Evolutionary conservation across 2,888 invertebrate genomes (phyloP).

Genomic region (Nesidiocoris tenuis): DNA sequence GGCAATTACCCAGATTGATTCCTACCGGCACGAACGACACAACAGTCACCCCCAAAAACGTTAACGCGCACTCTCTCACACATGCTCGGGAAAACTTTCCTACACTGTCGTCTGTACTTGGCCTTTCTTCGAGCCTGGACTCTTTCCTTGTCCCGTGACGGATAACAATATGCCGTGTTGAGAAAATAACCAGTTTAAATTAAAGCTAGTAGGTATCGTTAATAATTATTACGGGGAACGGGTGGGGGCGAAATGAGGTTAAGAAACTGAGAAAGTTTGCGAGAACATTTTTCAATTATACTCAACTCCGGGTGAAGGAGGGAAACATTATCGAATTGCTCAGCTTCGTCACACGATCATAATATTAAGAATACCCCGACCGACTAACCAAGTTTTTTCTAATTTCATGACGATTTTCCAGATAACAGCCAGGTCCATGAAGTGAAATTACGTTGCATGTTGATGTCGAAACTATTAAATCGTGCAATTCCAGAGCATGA

Average conservation of each 20-base stretch:
- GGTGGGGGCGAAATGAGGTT: neutral
- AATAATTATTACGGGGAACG: neutral
- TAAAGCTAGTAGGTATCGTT: conserved; percentile 4
- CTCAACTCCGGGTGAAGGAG: neutral
- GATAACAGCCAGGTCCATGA: neutral
- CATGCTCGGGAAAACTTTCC: neutral
- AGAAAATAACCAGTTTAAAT: conserved; percentile 28
- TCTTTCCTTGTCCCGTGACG: conserved; percentile 10
- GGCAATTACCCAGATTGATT: conserved; percentile 35
- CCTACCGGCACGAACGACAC: conserved; percentile 24
- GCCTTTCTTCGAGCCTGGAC: neutral
- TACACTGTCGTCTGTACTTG: neutral
- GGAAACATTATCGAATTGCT: neutral
- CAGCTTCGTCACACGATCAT: neutral
- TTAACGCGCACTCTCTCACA: neutral
- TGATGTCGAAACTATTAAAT: neutral
- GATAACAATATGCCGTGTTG: conserved; percentile 26
- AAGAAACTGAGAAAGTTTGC: neutral
- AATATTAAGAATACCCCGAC: neutral
- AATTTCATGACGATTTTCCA: no score
- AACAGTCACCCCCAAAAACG: conserved; percentile 11
- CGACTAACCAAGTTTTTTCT: no score
- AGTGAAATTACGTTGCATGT: neutral
- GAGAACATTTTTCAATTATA: neutral
- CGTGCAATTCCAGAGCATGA: no score